A percentile compares a stretch with the other conserved stretches of the same genome.
Evolutionary conservation across 2,797 vertebrate species (phyloP).

Genomic region (Fistularia tabacaria): DNA sequence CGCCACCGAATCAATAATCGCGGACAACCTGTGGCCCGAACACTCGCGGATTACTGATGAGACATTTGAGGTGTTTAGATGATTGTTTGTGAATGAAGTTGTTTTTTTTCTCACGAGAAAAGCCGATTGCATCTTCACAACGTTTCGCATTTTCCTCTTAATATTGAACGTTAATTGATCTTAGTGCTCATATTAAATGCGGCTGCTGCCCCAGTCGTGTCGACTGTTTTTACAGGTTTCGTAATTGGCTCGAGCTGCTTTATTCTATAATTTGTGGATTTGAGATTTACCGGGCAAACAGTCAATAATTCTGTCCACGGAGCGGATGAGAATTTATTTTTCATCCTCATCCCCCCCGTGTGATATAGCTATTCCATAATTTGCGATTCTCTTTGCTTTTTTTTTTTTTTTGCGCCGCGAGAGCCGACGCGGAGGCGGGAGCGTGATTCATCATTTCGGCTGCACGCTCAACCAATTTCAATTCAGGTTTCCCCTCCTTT

Average conservation of each 20-base stretch:
- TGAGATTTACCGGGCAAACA: constrained; percentile 16
- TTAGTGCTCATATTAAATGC: no score
- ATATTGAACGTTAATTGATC: no score
- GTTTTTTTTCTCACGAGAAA: not conserved
- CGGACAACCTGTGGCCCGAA: constrained; percentile 51
- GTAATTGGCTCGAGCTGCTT: constrained; percentile 51
- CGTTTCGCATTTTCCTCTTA: no score
- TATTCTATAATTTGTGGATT: constrained; percentile 21
- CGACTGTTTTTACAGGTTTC: constrained; percentile 39
- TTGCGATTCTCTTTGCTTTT: constrained; percentile 57
- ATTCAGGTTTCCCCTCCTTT: constrained; percentile 24
- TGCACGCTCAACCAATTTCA: constrained; percentile 26
- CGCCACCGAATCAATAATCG: constrained; percentile 63
- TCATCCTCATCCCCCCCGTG: constrained; percentile 25
- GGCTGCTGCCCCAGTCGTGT: constrained; percentile 28
- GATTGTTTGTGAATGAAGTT: constrained; percentile 31
- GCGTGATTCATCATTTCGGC: constrained; percentile 58
- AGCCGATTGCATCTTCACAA: not conserved
- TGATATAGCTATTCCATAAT: constrained; percentile 47
- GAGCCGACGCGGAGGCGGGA: constrained; percentile 9
- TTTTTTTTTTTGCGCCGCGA: constrained; percentile 30
- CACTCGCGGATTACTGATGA: constrained; percentile 61
- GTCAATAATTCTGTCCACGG: constrained; percentile 28
- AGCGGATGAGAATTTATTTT: constrained; percentile 42
- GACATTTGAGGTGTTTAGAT: constrained; percentile 54